Base-by-base conservation (phyloP, 2,888 invertebrate genomes). In the Drosophila dives region DNA sequence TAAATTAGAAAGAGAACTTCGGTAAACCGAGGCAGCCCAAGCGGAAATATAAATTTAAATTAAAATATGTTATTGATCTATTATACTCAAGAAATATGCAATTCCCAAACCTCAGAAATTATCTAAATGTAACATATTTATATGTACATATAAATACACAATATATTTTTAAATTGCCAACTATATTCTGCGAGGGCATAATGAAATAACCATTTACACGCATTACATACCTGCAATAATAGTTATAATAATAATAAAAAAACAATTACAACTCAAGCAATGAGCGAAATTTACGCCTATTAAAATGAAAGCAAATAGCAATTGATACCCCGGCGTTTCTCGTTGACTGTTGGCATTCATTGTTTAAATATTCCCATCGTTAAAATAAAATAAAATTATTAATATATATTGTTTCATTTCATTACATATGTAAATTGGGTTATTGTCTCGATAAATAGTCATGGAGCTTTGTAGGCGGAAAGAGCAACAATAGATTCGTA, bases 371-470 rank as follows among this genome's bases (percentile, higher is more conserved):
- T 36, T 32, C 53, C 56, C 56, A 80, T 88, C 81, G 75, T 66
- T 72, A 6, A 68, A 83, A 53, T 50, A 51, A 15, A 53, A 77
- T 75, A 83, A 71, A 81, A 86, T 68, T 85, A 77, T 83, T 81
- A 40, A 66, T 68, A 72, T 61, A 71, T 67, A 64, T 66, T 69
- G 73, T 70, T 80, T 67, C 58, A 72, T 68, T 77, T 63, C 65
- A 72, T 75, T 77, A 42, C 34, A 55, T 63, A 69, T 81, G 60
- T 75, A 75, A 69, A 69, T 58, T 69, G 58, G 10, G 17, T 64
- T 36, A 48, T 42, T 15, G 40, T 20, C 17, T 49, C 29, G 26
- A 20, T 42, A 6, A 12, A 42, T 10, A 26, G 40, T 8, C 10
- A 4, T 0, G 12, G 7, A 2, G n/a, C 11, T 29, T 29, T 17